phyloP scores from a whole-genome alignment of 2,888 invertebrate genomes.

The Acanthosepion esculentum region DNA sequence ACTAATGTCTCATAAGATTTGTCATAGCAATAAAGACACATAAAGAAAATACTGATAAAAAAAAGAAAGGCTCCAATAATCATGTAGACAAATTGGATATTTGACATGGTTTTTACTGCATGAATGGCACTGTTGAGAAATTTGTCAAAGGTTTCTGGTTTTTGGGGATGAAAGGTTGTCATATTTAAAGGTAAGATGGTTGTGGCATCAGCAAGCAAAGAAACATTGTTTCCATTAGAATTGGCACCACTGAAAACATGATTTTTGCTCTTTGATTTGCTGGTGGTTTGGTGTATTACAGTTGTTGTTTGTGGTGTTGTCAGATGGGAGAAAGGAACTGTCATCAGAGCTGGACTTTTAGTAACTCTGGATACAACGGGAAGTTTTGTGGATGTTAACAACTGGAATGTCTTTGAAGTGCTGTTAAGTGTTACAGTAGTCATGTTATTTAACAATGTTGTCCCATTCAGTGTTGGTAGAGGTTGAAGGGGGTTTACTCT shows the following conservation, averaged over 20 bases:
- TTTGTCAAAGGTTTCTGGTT: constrained; percentile 57
- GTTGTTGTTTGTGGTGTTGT: neutral
- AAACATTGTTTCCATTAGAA: neutral
- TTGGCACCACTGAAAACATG: neutral
- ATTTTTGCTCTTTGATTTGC: neutral
- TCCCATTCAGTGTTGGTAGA: neutral
- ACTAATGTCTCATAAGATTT: constrained; percentile 50
- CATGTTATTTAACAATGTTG: neutral
- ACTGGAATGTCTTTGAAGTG: neutral
- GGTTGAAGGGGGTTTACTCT: neutral
- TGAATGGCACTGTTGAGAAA: constrained; percentile 57
- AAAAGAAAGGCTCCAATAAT: constrained; percentile 73
- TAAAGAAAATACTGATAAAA: constrained; percentile 71
- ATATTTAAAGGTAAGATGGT: neutral
- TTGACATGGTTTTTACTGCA: constrained; percentile 64
- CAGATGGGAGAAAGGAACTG: neutral
- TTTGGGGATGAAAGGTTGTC: constrained; percentile 50
- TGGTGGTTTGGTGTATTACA: neutral
- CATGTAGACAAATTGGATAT: constrained; percentile 74
- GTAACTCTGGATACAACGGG: neutral
- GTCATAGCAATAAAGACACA: constrained; percentile 71
- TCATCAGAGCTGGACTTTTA: neutral
- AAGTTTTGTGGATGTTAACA: neutral
- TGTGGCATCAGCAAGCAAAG: neutral
- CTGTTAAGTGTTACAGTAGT: neutral